phyloP scores from a whole-genome alignment of 1,140 invertebrate genomes.

The Drosophila orosa region DNA sequence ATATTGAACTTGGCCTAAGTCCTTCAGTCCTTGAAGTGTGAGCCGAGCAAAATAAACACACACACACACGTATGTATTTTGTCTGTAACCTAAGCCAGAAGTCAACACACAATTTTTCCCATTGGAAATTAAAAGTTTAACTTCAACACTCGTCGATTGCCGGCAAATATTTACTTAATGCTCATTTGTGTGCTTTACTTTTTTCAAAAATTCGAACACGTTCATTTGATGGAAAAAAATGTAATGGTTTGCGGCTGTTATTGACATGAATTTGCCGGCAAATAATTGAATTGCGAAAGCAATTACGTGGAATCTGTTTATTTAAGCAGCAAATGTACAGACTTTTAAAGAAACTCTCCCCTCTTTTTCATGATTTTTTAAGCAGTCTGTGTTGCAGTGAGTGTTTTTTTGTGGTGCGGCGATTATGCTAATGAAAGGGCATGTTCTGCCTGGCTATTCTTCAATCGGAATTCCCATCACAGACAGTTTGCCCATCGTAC shows the following conservation, averaged over 20 bases:
- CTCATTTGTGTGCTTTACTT: slow-evolving; percentile 54
- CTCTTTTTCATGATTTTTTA: not conserved
- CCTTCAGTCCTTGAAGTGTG: slow-evolving; percentile 4
- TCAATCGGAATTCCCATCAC: slow-evolving; percentile 4
- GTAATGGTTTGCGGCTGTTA: slow-evolving; percentile 61
- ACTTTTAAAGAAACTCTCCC: slow-evolving; percentile 15
- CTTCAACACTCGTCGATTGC: slow-evolving; percentile 36
- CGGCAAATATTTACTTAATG: slow-evolving; percentile 57
- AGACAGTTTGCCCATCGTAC: slow-evolving; percentile 9
- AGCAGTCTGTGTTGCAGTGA: not conserved
- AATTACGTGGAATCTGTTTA: slow-evolving; percentile 75
- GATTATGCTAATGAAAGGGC: slow-evolving; percentile 75
- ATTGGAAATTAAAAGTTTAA: slow-evolving; percentile 23
- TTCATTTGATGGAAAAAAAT: slow-evolving; percentile 44
- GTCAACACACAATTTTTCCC: slow-evolving; percentile 16
- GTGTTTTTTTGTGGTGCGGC: slow-evolving; percentile 45
- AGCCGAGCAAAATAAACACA: slow-evolving; percentile 7
- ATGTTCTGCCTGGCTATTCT: slow-evolving; percentile 34
- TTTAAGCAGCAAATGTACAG: slow-evolving; percentile 62
- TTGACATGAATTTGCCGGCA: slow-evolving; percentile 47
- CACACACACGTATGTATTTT: slow-evolving; percentile 5
- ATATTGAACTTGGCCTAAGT: slow-evolving; percentile 5
- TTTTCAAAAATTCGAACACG: slow-evolving; percentile 31
- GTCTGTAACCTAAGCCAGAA: slow-evolving; percentile 23
- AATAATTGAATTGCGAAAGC: slow-evolving; percentile 75